phyloP scores from a whole-genome alignment of 2,113 vertebrate genomes.

The Sturnira hondurensis region DNA sequence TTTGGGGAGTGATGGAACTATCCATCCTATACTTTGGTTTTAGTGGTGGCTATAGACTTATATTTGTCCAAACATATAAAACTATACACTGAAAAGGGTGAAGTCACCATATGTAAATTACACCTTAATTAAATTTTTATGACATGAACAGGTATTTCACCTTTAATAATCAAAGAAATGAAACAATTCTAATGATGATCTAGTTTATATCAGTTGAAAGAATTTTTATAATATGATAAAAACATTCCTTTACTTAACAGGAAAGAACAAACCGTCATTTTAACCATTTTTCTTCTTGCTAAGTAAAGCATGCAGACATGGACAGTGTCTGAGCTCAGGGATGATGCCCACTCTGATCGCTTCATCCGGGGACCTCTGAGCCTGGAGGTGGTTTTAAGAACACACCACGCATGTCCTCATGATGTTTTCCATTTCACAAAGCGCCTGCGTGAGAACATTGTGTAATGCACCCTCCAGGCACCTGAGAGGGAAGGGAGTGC shows the following conservation, averaged over 20 bases:
- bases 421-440: background rate
- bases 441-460: background rate
- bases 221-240: background rate
- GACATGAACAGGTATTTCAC: background rate
- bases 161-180: background rate
- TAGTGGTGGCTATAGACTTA: background rate
- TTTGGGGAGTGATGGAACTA: background rate
- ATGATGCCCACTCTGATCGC: background rate
- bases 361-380: background rate
- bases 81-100: background rate
- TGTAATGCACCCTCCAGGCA: background rate
- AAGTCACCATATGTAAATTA: background rate
- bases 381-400: background rate
- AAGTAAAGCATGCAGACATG: background rate
- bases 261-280: background rate
- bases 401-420: background rate
- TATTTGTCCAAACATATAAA: background rate
- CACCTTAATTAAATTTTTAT: background rate
- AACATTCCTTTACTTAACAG: background rate
- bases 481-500: background rate
- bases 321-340: background rate
- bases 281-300: background rate
- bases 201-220: background rate
- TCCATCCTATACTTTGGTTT: background rate
- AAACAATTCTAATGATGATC: background rate